Percentiles rank a stretch among this genome's conserved stretches.
Conservation (phyloP, 1,140 invertebrate species). For the Leptinotarsa defecta region DNA sequence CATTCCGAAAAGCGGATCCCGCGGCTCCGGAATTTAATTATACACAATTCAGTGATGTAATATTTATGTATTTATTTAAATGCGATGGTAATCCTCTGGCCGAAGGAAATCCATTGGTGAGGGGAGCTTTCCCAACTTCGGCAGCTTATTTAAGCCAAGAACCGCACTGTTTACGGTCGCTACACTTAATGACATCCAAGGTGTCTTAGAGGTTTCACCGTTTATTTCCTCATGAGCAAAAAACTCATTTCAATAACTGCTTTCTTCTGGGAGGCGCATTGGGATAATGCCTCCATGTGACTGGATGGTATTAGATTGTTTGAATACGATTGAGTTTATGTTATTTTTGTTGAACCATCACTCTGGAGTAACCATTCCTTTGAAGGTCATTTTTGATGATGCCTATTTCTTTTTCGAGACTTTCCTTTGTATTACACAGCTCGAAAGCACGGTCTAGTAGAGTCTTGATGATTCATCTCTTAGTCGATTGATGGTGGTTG, state of each 20-base stretch:
- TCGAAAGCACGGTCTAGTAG: too few species aligned
- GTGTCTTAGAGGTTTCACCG: conserved; percentile 47
- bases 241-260: conserved; percentile 6
- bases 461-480: too few species aligned
- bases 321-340: neutral
- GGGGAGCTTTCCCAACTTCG: conserved; percentile 33
- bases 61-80: conserved; percentile 60
- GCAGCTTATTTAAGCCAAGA: conserved; percentile 38
- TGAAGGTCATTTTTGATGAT: too few species aligned
- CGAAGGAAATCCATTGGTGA: conserved; percentile 39
- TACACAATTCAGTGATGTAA: conserved; percentile 57
- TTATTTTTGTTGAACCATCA: too few species aligned
- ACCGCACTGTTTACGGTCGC: conserved; percentile 44
- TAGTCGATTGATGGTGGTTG: too few species aligned
- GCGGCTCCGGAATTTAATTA: conserved; percentile 56
- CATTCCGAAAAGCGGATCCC: conserved; percentile 53
- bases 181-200: conserved; percentile 46
- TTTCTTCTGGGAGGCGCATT: neutral
- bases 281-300: neutral
- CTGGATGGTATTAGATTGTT: neutral
- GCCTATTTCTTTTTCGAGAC: too few species aligned
- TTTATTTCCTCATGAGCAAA: conserved; percentile 36
- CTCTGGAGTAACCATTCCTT: too few species aligned
- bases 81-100: conserved; percentile 55
- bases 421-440: too few species aligned